Percentiles rank a stretch among this genome's conserved stretches.
These are phyloP conservation scores for Andrena trimmerana DNA, from an alignment of 2,888 invertebrate species.

Conservation along the genomic window DNA sequence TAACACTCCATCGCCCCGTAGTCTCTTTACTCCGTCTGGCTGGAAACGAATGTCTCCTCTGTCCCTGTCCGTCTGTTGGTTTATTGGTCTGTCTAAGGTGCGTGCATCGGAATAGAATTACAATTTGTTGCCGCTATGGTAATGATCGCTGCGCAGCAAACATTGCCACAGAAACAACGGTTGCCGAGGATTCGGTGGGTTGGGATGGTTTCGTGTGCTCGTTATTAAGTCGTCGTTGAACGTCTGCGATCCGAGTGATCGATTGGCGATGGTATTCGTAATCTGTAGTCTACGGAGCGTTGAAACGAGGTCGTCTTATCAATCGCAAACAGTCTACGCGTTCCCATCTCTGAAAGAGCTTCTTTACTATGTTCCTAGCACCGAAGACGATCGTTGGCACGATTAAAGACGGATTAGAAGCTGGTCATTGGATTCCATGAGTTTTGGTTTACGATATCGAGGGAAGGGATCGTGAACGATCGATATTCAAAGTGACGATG, in stretches of 20 bases:
- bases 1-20: background rate
- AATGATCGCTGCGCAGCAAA: constrained; percentile 70
- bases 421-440: too few relatives aligned
- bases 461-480: background rate
- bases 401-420: background rate
- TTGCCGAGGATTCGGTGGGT: background rate
- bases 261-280: background rate
- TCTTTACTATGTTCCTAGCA: background rate
- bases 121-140: constrained; percentile 31
- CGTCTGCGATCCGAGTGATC: background rate
- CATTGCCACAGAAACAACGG: constrained; percentile 44
- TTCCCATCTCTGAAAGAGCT: constrained; percentile 18
- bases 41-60: too few relatives aligned
- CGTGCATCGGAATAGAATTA: background rate
- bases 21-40: background rate
- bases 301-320: constrained; percentile 18
- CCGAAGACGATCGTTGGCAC: constrained; percentile 3
- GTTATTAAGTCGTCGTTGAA: background rate
- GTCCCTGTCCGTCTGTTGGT: background rate
- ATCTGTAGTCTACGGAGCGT: constrained; percentile 10
- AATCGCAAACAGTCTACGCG: constrained; percentile 1
- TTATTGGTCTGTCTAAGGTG: background rate
- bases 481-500: constrained; percentile 4
- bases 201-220: background rate
- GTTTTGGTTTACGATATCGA: background rate